Base-by-base conservation (phyloP, 2,888 invertebrate genomes). In the Sphecodes monilicornis region DNA sequence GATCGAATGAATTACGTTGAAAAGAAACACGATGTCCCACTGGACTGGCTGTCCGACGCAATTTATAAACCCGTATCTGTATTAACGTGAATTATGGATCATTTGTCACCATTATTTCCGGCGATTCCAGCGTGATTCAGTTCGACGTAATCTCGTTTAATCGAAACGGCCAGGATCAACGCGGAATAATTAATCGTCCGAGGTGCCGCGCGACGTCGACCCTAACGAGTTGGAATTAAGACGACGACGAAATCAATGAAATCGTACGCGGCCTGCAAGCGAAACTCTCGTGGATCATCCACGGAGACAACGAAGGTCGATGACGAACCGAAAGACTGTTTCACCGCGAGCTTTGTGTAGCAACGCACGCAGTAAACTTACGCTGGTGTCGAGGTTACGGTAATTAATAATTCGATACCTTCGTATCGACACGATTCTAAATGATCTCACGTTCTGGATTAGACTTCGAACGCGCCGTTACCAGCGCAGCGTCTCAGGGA, bases 381-480 rank as follows among this genome's bases (percentile, higher is more conserved):
- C 74, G 79, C 80, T 70, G 22, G 36, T 68, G 54, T 78, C 87
- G 85, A 89, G 87, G 84, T 86, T 87, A 78, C 46, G 75, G 73
- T 80, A 89, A 89, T 89, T 94, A 93, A 94, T 94, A 93, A 93
- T 91, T 86, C 91, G 84, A 88, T 88, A 88, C 85, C 78, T 80
- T 82, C 90, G 89, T 91, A 91, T 91, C 91, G 92, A 91, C 91
- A 88, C 43, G 84, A 82, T 84, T 82, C 84, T 82, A 78, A 84
- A 85, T 86, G 89, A 90, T 90, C 89, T 76, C 78, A 76, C 80
- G 77, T 68, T 84, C 84, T 72, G 84, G 77, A 80, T 84, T 72
- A 75, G 80, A 72, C 82, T 84, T 75, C 29, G 43, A 70, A 41
- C 71, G 68, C 29, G 43, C 50, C 50, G 64, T 54, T 50, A 43